Percentiles rank a stretch among this genome's conserved stretches.
phyloP scores from a whole-genome alignment of 2,797 vertebrate genomes.

The Neosilurus hyrtlii region DNA sequence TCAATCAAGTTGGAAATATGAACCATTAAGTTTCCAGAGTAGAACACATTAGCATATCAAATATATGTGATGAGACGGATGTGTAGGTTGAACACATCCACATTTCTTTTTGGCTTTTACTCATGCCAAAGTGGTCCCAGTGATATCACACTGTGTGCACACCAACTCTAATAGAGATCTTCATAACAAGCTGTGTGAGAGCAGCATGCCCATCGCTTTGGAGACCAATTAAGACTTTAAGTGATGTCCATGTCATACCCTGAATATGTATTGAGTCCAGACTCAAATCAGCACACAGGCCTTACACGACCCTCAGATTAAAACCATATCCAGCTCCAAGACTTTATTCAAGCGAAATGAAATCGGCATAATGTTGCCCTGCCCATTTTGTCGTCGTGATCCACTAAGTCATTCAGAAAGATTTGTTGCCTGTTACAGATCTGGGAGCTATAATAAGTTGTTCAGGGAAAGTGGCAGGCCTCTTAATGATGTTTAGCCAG shows the following conservation, averaged over 20 bases:
- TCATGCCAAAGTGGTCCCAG: neutral
- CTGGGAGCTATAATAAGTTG: constrained; percentile 57
- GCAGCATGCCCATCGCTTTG: neutral
- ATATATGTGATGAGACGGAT: neutral
- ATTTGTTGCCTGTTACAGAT: constrained; percentile 59
- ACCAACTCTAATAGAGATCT: neutral
- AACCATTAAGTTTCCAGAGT: too few relatives aligned
- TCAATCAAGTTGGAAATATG: too few relatives aligned
- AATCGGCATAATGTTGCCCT: constrained; percentile 72
- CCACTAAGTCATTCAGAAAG: constrained; percentile 75
- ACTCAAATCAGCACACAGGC: neutral
- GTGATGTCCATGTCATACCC: neutral
- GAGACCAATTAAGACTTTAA: constrained; percentile 21
- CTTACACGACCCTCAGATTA: constrained; percentile 51
- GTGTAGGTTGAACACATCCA: too few relatives aligned
- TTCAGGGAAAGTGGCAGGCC: constrained; percentile 35
- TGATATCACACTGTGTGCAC: neutral
- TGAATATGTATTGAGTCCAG: neutral
- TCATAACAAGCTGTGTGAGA: constrained; percentile 1
- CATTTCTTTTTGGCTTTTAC: neutral
- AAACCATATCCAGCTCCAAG: constrained; percentile 51
- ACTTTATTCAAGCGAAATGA: constrained; percentile 70
- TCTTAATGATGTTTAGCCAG: constrained; percentile 60
- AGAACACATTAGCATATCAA: too few relatives aligned
- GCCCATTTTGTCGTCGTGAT: constrained; percentile 54